Conservation (phyloP, 2,888 invertebrate species). For the Hydroisotoma schaefferi region DNA sequence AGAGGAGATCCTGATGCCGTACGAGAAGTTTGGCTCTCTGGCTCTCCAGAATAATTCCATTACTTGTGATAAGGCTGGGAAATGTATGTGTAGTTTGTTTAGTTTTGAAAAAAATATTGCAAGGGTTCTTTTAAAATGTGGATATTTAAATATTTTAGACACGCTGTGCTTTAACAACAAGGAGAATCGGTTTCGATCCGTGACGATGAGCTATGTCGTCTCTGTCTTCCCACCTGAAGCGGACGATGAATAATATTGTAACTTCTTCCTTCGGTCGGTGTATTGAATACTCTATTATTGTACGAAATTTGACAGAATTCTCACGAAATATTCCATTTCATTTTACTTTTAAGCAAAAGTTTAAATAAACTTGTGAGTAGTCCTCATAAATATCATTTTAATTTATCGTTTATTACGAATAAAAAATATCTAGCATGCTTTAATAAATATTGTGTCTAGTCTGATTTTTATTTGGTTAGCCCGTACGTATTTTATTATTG, state of each 20-base stretch:
- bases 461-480: too few relatives aligned
- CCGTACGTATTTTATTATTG: too few relatives aligned
- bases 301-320: too few relatives aligned
- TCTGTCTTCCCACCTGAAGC: conserved; percentile 43
- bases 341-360: too few relatives aligned
- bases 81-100: conserved; percentile 31
- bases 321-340: too few relatives aligned
- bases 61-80: conserved; percentile 43
- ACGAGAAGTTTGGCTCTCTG: conserved; percentile 41
- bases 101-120: conserved; percentile 7
- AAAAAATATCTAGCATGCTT: too few relatives aligned
- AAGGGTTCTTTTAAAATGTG: neutral
- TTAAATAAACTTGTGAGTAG: too few relatives aligned
- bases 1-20: conserved; percentile 44
- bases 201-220: conserved; percentile 44
- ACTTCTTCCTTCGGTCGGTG: too few relatives aligned
- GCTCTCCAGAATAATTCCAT: conserved; percentile 44
- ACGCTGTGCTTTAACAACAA: conserved; percentile 47
- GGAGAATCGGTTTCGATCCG: conserved; percentile 45
- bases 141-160: conserved; percentile 28
- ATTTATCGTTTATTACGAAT: too few relatives aligned
- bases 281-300: too few relatives aligned
- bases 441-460: too few relatives aligned
- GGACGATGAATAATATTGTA: conserved; percentile 38
- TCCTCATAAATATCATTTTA: too few relatives aligned